Evolutionary conservation across 2,888 invertebrate genomes (phyloP).

Genomic region (Tenthredo amoena): DNA sequence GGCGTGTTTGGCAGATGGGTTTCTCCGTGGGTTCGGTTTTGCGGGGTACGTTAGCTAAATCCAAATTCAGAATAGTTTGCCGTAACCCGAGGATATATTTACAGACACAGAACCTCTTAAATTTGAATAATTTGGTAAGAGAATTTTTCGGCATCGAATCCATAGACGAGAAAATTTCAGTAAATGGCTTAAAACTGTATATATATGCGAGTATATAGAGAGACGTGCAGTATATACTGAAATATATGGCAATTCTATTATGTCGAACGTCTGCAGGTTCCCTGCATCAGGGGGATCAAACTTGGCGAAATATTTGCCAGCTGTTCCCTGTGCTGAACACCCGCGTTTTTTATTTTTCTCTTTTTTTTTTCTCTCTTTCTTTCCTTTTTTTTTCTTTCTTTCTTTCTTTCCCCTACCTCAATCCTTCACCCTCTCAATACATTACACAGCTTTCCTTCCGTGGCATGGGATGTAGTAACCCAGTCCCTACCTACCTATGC

Average conservation of each 20-base stretch:
- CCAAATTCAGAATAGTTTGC: not conserved
- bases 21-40: not conserved
- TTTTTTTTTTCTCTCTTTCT: not conserved
- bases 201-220: not conserved
- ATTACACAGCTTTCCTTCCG: not conserved
- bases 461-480: not conserved
- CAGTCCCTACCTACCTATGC: not conserved
- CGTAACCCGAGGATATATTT: not conserved
- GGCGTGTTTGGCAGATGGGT: not conserved
- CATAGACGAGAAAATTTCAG: not conserved
- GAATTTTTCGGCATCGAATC: not conserved
- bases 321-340: slow-evolving; percentile 53
- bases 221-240: not conserved
- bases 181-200: not conserved
- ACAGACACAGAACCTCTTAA: not conserved
- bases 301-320: slow-evolving; percentile 63
- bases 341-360: slow-evolving; percentile 16
- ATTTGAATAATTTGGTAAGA: not conserved
- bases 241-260: not conserved
- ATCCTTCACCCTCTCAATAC: slow-evolving; percentile 26
- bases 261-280: not conserved
- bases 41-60: not conserved
- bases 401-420: not conserved
- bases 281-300: slow-evolving; percentile 34
- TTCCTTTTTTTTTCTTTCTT: not conserved